Evolutionary conservation across 2,113 vertebrate species (phyloP).

Genomic region (Neogale vison): DNA sequence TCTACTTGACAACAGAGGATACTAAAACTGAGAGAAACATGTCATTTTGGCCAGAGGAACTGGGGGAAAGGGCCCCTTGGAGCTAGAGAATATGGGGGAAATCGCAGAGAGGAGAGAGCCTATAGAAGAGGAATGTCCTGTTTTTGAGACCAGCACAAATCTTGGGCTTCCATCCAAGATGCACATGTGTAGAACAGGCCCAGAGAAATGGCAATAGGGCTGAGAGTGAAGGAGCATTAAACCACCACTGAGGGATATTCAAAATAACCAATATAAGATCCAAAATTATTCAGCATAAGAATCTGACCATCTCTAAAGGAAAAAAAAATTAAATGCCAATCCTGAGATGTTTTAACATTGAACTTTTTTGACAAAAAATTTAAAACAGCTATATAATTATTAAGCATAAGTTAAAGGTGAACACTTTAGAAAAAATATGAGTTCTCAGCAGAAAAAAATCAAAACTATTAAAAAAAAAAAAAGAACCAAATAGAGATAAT

Average conservation of each 20-base stretch:
- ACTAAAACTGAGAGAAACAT: slow-evolving; percentile 2
- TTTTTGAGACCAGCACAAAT: not conserved
- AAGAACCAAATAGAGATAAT: not conserved
- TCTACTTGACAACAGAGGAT: not conserved
- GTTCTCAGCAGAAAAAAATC: not conserved
- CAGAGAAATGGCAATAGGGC: slow-evolving; percentile 16
- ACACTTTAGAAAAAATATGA: not conserved
- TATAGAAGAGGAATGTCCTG: not conserved
- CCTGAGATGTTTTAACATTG: not conserved
- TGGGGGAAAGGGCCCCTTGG: not conserved
- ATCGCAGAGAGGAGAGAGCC: not conserved
- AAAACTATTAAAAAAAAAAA: not conserved
- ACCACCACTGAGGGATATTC: not conserved
- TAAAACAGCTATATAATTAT: not conserved
- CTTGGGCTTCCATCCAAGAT: not conserved
- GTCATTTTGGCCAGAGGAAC: slow-evolving; percentile 2
- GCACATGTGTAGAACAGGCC: not conserved
- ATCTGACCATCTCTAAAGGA: not conserved
- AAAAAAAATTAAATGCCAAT: not conserved
- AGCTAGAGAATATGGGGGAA: not conserved
- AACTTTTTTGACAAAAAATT: slow-evolving; percentile 6
- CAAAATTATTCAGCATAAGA: not conserved
- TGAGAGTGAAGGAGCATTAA: not conserved
- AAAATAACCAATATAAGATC: not conserved
- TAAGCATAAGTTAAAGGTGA: slow-evolving; percentile 1